These are phyloP conservation scores for Anas acuta DNA, from an alignment of 2,797 vertebrate genomes.

Conservation along the genomic window DNA sequence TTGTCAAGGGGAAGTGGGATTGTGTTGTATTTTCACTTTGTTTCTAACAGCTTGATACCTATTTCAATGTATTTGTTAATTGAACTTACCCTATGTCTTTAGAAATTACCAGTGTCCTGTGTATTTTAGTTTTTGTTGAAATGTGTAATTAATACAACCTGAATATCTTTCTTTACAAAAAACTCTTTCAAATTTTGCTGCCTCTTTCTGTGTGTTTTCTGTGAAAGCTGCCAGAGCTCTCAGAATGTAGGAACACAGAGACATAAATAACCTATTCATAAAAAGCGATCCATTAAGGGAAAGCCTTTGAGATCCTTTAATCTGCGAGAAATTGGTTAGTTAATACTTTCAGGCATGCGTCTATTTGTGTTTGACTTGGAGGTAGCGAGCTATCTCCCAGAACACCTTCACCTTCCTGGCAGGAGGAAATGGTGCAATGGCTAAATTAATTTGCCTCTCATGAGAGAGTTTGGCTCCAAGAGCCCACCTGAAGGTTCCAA, in stretches of 20 bases:
- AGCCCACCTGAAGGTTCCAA: neutral
- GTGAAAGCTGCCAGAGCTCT: conserved; percentile 13
- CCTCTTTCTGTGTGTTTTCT: neutral
- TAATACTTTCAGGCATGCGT: conserved; percentile 17
- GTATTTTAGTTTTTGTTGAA: conserved; percentile 22
- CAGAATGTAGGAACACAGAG: neutral
- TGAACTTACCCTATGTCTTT: neutral
- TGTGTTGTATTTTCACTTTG: neutral
- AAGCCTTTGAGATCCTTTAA: conserved; percentile 53
- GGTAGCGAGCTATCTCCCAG: neutral
- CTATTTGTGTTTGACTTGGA: neutral
- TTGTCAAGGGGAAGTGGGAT: neutral
- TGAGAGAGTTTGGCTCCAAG: neutral
- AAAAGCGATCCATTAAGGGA: conserved; percentile 15
- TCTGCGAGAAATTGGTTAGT: conserved; percentile 38
- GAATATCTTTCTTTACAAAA: neutral
- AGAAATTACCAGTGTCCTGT: neutral
- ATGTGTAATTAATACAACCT: conserved; percentile 27
- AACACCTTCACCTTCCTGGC: neutral
- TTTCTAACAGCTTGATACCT: neutral
- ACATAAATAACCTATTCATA: conserved; percentile 37
- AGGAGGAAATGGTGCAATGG: neutral
- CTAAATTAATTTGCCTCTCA: neutral
- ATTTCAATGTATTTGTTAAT: neutral
- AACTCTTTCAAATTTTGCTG: neutral